Conservation (phyloP, 1,140 invertebrate genomes). For the Proctacanthus coquilletti region DNA sequence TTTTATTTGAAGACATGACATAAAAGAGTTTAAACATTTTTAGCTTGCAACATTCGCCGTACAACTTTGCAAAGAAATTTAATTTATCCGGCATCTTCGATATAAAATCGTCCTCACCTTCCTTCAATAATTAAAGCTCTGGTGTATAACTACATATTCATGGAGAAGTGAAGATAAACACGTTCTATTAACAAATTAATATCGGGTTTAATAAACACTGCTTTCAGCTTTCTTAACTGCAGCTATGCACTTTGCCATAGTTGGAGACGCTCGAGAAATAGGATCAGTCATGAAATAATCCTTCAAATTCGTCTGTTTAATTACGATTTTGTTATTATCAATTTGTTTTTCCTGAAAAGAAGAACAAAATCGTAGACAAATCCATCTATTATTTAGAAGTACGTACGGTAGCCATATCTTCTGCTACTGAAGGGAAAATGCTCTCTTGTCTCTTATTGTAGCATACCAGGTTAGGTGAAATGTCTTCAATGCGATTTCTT, state of each 20-base stretch:
- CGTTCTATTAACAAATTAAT: no score
- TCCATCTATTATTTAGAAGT: slow-evolving; percentile 2
- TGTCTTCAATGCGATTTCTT: slow-evolving; percentile 61
- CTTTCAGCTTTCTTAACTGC: slow-evolving; percentile 73
- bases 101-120: no score
- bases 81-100: no score
- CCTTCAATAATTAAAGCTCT: no score
- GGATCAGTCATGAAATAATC: slow-evolving; percentile 98
- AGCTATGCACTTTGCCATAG: slow-evolving; percentile 97
- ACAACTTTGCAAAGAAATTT: no score
- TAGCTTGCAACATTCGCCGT: no score
- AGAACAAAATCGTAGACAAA: background rate
- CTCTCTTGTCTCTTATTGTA: slow-evolving; percentile 75
- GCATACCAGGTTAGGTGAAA: slow-evolving; percentile 76
- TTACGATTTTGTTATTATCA: slow-evolving; percentile 39
- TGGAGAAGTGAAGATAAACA: no score
- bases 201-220: no score
- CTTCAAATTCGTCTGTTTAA: slow-evolving; percentile 65
- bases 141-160: no score
- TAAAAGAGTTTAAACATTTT: no score
- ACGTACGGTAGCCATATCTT: slow-evolving; percentile 46
- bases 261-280: slow-evolving; percentile 89
- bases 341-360: slow-evolving; percentile 36
- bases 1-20: no score
- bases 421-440: slow-evolving; percentile 65